Conservation (phyloP, 2,888 invertebrate species). For the Brenthis daphne region DNA sequence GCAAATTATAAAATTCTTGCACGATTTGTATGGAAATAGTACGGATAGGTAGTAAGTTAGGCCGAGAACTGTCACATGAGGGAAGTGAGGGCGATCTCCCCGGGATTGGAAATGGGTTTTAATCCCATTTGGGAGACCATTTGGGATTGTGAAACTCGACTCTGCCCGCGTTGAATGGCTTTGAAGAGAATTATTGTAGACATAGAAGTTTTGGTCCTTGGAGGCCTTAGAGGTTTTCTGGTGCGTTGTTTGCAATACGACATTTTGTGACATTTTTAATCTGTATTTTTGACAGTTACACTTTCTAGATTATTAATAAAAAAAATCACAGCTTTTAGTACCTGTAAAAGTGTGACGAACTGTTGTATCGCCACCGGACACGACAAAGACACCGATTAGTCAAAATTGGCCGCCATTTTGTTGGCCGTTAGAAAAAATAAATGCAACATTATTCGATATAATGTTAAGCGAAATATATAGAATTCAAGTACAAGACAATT, state of each 20-base stretch:
- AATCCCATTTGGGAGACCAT: background rate
- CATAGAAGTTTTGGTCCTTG: slow-evolving; percentile 25
- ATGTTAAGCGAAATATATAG: slow-evolving; percentile 69
- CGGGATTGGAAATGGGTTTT: slow-evolving; percentile 4
- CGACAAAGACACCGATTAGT: slow-evolving; percentile 33
- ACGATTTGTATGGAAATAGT: slow-evolving; percentile 1
- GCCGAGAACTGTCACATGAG: too few species aligned
- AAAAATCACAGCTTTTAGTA: slow-evolving; percentile 44
- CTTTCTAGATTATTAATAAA: slow-evolving; percentile 37
- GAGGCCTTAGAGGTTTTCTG: slow-evolving; percentile 27
- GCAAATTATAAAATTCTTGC: slow-evolving; percentile 10
- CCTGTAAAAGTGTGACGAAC: slow-evolving; percentile 35
- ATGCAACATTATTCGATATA: slow-evolving; percentile 69
- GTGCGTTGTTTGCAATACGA: slow-evolving; percentile 32
- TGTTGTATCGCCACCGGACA: slow-evolving; percentile 37
- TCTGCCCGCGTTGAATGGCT: slow-evolving; percentile 22
- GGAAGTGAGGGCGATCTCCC: background rate
- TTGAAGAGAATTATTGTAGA: slow-evolving; percentile 22
- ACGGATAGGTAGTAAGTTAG: background rate
- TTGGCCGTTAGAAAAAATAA: slow-evolving; percentile 28
- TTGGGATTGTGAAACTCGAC: slow-evolving; percentile 3
- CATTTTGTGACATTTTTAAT: slow-evolving; percentile 35
- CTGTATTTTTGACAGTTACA: slow-evolving; percentile 39
- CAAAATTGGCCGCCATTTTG: slow-evolving; percentile 35
- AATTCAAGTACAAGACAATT: slow-evolving; percentile 43